Conservation (phyloP, 2,797 vertebrate genomes). For the Cyclura pinguis region DNA sequence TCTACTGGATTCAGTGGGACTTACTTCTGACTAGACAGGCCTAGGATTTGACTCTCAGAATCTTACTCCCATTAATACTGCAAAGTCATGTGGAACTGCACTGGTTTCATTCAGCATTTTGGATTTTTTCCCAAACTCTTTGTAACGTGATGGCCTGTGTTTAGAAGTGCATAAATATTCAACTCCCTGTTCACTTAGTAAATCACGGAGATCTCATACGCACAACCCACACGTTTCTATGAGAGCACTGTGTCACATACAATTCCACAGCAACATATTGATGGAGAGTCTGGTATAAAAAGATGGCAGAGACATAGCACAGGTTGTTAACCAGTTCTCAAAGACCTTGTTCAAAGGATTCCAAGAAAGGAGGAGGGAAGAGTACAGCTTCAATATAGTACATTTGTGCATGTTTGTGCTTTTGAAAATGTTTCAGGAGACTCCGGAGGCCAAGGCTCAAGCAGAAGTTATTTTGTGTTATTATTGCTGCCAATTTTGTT, state of each 20-base stretch:
- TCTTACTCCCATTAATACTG: not conserved
- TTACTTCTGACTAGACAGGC: not conserved
- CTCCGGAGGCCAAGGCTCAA: not conserved
- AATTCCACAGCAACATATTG: not conserved
- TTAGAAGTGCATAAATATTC: slow-evolving; percentile 6
- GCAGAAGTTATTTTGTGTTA: slow-evolving; percentile 2
- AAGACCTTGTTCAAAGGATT: not conserved
- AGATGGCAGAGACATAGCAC: slow-evolving; percentile 8
- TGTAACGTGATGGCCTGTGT: not conserved
- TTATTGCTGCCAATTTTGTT: not conserved
- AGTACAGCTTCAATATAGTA: not conserved
- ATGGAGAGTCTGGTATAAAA: not conserved
- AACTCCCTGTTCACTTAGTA: not conserved
- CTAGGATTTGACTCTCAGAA: not conserved
- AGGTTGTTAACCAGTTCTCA: slow-evolving; percentile 10
- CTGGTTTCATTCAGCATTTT: not conserved
- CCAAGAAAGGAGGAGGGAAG: not conserved
- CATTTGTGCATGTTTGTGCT: not conserved
- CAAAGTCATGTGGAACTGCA: not conserved
- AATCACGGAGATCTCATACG: not conserved
- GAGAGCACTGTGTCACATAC: not conserved
- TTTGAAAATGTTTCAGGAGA: slow-evolving; percentile 3
- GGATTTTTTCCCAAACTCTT: slow-evolving; percentile 40
- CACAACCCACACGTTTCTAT: not conserved
- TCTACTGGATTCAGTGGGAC: not conserved